These are phyloP conservation scores for Harmothoe impar DNA, from an alignment of 2,888 invertebrate species.

Conservation along the genomic window DNA sequence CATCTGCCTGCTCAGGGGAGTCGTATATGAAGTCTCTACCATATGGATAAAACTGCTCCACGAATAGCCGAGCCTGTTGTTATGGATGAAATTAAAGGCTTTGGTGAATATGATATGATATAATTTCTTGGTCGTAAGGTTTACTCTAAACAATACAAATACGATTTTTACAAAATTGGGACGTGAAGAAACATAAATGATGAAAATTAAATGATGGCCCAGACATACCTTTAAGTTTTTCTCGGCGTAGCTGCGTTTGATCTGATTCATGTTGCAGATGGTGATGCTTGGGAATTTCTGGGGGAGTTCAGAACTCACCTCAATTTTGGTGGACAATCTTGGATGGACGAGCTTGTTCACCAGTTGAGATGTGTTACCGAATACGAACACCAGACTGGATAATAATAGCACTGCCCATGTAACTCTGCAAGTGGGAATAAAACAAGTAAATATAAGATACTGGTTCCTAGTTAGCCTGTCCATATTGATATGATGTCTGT, in stretches of 20 bases:
- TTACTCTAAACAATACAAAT: too few species aligned
- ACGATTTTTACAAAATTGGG: too few species aligned
- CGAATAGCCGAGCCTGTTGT: neutral
- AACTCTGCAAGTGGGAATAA: neutral
- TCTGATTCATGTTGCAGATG: constrained; percentile 43
- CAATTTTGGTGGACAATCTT: neutral
- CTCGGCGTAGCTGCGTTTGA: neutral
- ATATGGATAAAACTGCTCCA: neutral
- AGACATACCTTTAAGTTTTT: neutral
- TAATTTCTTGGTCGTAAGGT: too few species aligned
- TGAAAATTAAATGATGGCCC: too few species aligned
- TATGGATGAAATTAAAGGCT: too few species aligned
- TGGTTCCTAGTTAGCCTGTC: too few species aligned
- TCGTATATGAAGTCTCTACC: neutral
- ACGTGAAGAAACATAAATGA: too few species aligned
- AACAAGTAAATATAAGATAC: too few species aligned
- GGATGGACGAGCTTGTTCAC: neutral
- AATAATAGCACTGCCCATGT: neutral
- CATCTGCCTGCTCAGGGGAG: neutral
- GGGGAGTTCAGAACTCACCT: neutral
- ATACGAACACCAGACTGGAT: neutral
- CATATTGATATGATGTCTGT: too few species aligned
- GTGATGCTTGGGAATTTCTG: constrained; percentile 31
- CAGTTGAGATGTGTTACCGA: neutral
- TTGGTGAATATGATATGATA: too few species aligned